Base-by-base conservation (phyloP, 2,888 invertebrate species). In the Uloborus plumipes region DNA sequence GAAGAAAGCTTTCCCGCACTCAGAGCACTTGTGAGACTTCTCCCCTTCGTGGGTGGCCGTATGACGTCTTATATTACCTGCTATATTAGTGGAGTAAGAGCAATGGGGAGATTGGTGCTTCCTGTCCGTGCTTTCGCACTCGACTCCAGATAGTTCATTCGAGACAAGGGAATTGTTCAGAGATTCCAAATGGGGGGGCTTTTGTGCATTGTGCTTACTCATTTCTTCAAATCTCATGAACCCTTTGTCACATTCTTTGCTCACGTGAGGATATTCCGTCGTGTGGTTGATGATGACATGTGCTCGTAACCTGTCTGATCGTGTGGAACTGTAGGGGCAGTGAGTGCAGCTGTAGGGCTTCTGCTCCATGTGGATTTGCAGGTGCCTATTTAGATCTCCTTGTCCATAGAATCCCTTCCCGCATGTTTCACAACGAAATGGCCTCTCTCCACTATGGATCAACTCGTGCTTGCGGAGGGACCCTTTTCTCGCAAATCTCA, bases 331-430 rank as follows among this genome's bases (percentile, higher is more conserved):
- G 62, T 62, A 16, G 18, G 69, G 3, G 39, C 39, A 39, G 1
- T 39, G 9, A 11, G 39, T 39, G 55, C 69, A 69, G 13, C 53
- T 69, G 55, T 55, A 51, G 16, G 69, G 55, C 39, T 51, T 69
- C 69, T 69, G 53, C 14, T 14, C 22, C 2, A 55, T 16, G 31
- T 69, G 69, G 20, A 15, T 26, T 26, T 55, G 22, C 31, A 55
- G 55, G 31, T 69, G 69, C 16, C 14, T 16, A n/a, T 15, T n/a
- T 15, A 69, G 31, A 55, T n/a, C 15, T 0, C 15, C 18, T 16
- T 14, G 9, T 13, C 22, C 15, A 9, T 13, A n/a, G 31, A 69
- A 69, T 16, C 18, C 69, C 18, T 26, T 69, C 1, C 55, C 55
- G 55, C 69, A 69, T 2, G 53, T 22, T 13, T 22, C 15, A n/a